A percentile compares a stretch with the other conserved stretches of the same genome.
Evolutionary conservation across 2,797 vertebrate species (phyloP).

Genomic region (Percopsis omiscomaycus): DNA sequence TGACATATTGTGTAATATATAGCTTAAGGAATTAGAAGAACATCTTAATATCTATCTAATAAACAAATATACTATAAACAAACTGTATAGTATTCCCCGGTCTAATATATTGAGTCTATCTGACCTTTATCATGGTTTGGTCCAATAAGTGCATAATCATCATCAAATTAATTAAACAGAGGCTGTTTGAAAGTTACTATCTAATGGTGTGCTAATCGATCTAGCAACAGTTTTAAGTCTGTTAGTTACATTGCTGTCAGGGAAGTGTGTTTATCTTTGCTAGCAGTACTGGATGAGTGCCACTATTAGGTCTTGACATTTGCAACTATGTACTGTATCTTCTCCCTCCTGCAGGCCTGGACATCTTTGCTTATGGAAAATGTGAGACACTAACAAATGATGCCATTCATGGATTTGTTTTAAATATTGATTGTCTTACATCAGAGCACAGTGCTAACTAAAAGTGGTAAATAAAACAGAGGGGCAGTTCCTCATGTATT

Average conservation of each 20-base stretch:
- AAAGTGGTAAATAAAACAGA: conserved; percentile 18
- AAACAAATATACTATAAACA: conserved; percentile 9
- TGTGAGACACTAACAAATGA: conserved; percentile 59
- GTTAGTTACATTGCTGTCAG: conserved; percentile 24
- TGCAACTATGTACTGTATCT: conserved; percentile 40
- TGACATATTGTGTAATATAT: conserved; percentile 18
- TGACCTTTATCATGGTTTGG: conserved; percentile 17
- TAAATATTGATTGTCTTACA: conserved; percentile 50
- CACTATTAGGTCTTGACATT: conserved; percentile 52
- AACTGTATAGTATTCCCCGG: conserved; percentile 6
- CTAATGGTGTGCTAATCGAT: conserved; percentile 49
- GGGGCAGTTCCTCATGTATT: conserved; percentile 7
- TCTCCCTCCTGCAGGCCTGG: conserved; percentile 50
- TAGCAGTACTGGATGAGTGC: conserved; percentile 54
- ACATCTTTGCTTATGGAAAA: conserved; percentile 70
- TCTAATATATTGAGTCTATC: conserved; percentile 20
- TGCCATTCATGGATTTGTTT: conserved; percentile 47
- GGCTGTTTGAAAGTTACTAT: conserved; percentile 42
- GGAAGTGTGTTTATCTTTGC: conserved; percentile 49
- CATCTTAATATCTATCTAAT: conserved; percentile 14
- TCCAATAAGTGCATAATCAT: conserved; percentile 18
- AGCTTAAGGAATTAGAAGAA: conserved; percentile 13
- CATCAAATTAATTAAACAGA: conserved; percentile 17
- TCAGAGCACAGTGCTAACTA: conserved; percentile 40
- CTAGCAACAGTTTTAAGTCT: conserved; percentile 12